These are phyloP conservation scores for Didymodactylos carnosus DNA, from an alignment of 2,888 invertebrate species.

Conservation along the genomic window DNA sequence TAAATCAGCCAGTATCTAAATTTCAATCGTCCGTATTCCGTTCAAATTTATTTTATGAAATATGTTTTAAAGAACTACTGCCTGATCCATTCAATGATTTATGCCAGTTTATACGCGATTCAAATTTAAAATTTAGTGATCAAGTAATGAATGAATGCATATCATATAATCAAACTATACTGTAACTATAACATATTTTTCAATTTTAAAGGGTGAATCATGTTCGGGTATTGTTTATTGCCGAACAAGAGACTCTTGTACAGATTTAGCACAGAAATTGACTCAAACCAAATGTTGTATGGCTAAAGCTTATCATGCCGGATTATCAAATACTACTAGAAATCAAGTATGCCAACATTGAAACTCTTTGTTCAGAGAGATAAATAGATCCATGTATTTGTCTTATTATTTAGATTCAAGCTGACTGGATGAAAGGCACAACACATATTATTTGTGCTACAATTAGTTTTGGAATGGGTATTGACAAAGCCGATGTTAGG, in stretches of 20 bases:
- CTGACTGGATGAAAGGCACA: slow-evolving; percentile 71
- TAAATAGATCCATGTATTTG: slow-evolving; percentile 51
- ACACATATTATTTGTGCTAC: slow-evolving; percentile 81
- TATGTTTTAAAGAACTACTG: slow-evolving; percentile 60
- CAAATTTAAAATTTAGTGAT: background rate
- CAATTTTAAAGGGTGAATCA: slow-evolving; percentile 11
- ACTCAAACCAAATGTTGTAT: slow-evolving; percentile 42
- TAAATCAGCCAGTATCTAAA: slow-evolving; percentile 2
- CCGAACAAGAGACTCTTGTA: slow-evolving; percentile 71
- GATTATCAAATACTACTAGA: slow-evolving; percentile 22
- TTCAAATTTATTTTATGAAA: slow-evolving; percentile 77
- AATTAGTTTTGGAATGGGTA: slow-evolving; percentile 97
- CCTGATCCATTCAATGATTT: slow-evolving; percentile 62
- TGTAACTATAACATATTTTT: background rate
- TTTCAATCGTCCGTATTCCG: slow-evolving; percentile 51
- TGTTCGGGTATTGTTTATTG: slow-evolving; percentile 81
- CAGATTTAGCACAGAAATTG: slow-evolving; percentile 56
- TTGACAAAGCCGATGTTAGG: slow-evolving; percentile 80
- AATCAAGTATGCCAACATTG: background rate
- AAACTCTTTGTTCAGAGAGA: slow-evolving; percentile 24
- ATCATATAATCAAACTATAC: background rate
- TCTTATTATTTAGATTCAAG: slow-evolving; percentile 66
- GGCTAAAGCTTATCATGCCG: slow-evolving; percentile 72
- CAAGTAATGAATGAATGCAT: background rate
- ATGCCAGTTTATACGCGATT: slow-evolving; percentile 26